These are phyloP conservation scores for Achatina immaculata DNA, from an alignment of 1,140 invertebrate genomes.

Conservation along the genomic window DNA sequence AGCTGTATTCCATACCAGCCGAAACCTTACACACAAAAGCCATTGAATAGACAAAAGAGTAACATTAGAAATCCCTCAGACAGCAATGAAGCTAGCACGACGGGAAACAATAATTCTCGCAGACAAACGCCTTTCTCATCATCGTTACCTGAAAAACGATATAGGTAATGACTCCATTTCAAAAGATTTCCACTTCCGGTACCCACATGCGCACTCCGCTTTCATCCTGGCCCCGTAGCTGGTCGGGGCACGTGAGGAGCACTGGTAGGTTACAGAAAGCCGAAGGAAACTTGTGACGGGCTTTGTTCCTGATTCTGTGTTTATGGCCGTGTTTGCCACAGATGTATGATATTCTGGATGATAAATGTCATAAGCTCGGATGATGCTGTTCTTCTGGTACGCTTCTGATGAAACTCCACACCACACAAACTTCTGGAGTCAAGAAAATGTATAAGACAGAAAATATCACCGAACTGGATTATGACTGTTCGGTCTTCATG, in stretches of 20 bases:
- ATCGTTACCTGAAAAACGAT: conserved; percentile 6
- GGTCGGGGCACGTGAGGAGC: background rate
- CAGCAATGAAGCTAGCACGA: background rate
- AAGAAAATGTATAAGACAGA: no score
- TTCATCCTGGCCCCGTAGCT: background rate
- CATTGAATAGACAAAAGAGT: no score
- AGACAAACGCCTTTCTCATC: conserved; percentile 19
- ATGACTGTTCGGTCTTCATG: no score
- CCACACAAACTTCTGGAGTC: no score
- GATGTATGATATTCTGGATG: background rate
- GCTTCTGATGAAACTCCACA: no score
- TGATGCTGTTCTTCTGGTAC: no score
- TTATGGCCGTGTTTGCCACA: background rate
- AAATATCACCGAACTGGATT: no score
- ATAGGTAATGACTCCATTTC: conserved; percentile 16
- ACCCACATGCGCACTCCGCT: conserved; percentile 5
- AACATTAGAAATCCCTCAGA: no score
- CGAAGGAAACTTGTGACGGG: background rate
- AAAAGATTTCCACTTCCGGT: conserved; percentile 27
- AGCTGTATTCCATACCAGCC: no score
- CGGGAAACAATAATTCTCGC: background rate
- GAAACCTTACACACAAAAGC: no score
- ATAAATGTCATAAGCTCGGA: background rate
- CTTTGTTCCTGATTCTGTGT: background rate
- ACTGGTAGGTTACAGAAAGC: background rate